Conservation (phyloP, 1,140 invertebrate species). For the Bathynomus jamesi region DNA sequence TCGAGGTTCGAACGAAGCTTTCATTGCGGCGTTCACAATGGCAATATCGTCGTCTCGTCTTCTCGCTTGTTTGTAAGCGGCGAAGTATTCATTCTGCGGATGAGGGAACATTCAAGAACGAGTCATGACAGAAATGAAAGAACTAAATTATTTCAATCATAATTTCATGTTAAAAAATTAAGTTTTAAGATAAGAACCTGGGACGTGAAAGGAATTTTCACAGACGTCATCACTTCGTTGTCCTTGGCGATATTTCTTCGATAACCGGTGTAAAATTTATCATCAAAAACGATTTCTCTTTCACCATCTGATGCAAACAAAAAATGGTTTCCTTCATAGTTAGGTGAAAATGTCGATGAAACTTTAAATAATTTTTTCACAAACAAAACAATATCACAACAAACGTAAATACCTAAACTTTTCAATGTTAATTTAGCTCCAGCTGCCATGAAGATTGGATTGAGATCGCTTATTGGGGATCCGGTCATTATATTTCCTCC, state of each 20-base stretch:
- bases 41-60: conserved; percentile 90
- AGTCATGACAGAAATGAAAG: not conserved
- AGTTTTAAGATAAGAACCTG: conserved; percentile 38
- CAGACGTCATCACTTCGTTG: conserved; percentile 70
- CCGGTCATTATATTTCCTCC: conserved; percentile 91
- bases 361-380: too few species aligned
- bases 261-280: conserved; percentile 75
- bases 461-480: conserved; percentile 91
- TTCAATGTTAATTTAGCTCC: conserved; percentile 46
- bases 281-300: conserved; percentile 63
- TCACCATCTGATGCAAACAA: conserved; percentile 47
- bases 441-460: conserved; percentile 80
- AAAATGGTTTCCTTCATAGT: too few species aligned
- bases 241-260: conserved; percentile 63
- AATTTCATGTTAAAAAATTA: not conserved
- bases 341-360: too few species aligned
- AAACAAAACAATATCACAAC: too few species aligned
- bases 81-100: conserved; percentile 58
- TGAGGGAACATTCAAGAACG: not conserved
- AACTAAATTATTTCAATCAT: not conserved
- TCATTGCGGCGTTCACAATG: conserved; percentile 81
- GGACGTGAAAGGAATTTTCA: conserved; percentile 58
- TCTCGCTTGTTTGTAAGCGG: conserved; percentile 85
- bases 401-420: not conserved
- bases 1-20: conserved; percentile 44